phyloP scores from a whole-genome alignment of 1,140 invertebrate genomes.

The Lepidurus arcticus region DNA sequence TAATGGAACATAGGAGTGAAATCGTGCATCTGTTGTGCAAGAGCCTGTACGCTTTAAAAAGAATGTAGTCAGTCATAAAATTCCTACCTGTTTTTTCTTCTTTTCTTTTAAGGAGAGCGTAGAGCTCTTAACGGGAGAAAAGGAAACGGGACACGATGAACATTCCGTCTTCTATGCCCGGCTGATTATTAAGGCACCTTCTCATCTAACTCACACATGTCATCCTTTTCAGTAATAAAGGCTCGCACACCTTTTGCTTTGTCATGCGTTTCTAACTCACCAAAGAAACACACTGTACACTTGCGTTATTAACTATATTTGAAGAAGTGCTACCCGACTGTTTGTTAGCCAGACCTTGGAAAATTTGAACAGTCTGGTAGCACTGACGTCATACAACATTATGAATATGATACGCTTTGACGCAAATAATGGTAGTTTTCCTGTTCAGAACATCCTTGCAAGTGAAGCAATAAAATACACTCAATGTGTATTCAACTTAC shows the following conservation, averaged over 20 bases:
- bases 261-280: neutral
- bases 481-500: too few species aligned
- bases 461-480: too few species aligned
- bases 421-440: too few species aligned
- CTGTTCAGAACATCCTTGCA: too few species aligned
- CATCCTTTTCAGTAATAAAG: neutral
- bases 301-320: too few species aligned
- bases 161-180: neutral
- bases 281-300: neutral
- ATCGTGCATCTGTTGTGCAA: neutral
- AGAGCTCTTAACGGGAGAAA: neutral
- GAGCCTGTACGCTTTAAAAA: neutral
- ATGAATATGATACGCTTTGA: too few species aligned
- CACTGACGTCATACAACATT: too few species aligned
- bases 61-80: neutral
- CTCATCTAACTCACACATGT: neutral
- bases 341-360: too few species aligned
- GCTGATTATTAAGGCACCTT: neutral
- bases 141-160: neutral
- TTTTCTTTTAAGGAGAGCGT: neutral
- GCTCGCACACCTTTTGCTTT: conserved; percentile 2
- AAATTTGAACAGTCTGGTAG: too few species aligned
- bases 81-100: neutral
- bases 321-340: too few species aligned
- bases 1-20: neutral